Percentiles rank a stretch among this genome's conserved stretches.
phyloP scores from a whole-genome alignment of 1,140 invertebrate species.

The Phthorimaea operculella region DNA sequence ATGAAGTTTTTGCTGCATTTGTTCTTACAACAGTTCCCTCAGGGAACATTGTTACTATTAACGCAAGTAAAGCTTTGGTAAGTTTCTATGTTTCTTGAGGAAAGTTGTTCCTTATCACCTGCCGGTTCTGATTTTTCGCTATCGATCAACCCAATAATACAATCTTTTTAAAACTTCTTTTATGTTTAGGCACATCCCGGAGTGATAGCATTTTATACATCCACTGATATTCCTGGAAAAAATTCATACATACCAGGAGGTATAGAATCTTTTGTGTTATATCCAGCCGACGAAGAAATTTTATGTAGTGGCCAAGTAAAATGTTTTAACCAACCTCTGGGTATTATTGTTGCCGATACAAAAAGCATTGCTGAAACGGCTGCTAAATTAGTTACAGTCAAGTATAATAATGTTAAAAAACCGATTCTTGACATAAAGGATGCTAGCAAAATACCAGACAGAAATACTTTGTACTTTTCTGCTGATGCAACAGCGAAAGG shows the following conservation, averaged over 20 bases:
- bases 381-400: conserved; percentile 74
- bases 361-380: conserved; percentile 73
- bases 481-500: conserved; percentile 34
- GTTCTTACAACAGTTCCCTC: conserved; percentile 68
- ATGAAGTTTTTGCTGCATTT: conserved; percentile 73
- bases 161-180: no score
- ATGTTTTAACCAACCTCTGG: conserved; percentile 80
- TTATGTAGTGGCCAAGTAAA: conserved; percentile 65
- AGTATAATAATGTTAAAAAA: conserved; percentile 61
- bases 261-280: conserved; percentile 53
- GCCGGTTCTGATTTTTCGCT: no score
- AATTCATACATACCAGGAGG: conserved; percentile 65
- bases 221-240: conserved; percentile 79
- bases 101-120: no score
- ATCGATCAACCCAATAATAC: no score
- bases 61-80: conserved; percentile 71
- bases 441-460: conserved; percentile 56
- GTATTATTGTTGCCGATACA: conserved; percentile 76
- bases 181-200: conserved; percentile 73
- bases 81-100: conserved; percentile 2
- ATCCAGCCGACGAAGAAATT: conserved; percentile 60
- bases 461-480: conserved; percentile 18
- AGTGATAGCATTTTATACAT: conserved; percentile 78
- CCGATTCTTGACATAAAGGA: conserved; percentile 71
- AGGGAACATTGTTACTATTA: conserved; percentile 70